phyloP scores from a whole-genome alignment of 2,888 invertebrate species.

The Tyria jacobaeae region DNA sequence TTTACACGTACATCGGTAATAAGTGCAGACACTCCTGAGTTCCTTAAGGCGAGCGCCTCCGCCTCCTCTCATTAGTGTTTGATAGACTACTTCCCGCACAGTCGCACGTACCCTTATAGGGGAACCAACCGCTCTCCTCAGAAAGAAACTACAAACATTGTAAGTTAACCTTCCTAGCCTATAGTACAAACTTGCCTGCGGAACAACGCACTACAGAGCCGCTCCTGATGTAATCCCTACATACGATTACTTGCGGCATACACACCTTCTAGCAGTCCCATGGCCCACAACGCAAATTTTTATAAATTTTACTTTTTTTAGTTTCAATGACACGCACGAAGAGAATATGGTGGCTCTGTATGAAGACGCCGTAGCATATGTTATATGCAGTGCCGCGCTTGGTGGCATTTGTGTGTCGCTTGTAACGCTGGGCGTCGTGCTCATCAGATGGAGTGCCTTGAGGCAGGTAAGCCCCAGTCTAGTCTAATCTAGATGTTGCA shows the following conservation, averaged over 20 bases:
- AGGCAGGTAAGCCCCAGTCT: conserved; percentile 69
- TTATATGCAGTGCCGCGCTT: conserved; percentile 76
- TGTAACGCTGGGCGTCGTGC: conserved; percentile 83
- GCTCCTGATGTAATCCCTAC: conserved; percentile 78
- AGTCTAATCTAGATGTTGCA: too few species aligned
- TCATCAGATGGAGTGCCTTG: conserved; percentile 86
- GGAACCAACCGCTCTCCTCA: too few species aligned
- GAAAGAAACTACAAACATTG: neutral
- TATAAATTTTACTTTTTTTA: neutral
- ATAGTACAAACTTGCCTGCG: too few species aligned
- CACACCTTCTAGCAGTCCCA: too few species aligned
- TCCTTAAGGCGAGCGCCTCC: too few species aligned
- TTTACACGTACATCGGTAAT: too few species aligned
- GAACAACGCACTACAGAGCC: conserved; percentile 80
- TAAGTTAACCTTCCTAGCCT: conserved; percentile 84
- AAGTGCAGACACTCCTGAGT: too few species aligned
- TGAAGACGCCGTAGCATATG: conserved; percentile 85
- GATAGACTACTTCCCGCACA: too few species aligned
- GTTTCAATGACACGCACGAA: conserved; percentile 71
- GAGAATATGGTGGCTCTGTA: conserved; percentile 85
- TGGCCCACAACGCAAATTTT: too few species aligned
- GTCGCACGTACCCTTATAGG: too few species aligned
- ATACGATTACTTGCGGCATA: neutral
- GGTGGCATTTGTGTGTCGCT: conserved; percentile 65
- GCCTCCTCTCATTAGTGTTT: too few species aligned